These are phyloP conservation scores for Cheiracanthium punctorium DNA, from an alignment of 2,888 invertebrate genomes.

Conservation along the genomic window DNA sequence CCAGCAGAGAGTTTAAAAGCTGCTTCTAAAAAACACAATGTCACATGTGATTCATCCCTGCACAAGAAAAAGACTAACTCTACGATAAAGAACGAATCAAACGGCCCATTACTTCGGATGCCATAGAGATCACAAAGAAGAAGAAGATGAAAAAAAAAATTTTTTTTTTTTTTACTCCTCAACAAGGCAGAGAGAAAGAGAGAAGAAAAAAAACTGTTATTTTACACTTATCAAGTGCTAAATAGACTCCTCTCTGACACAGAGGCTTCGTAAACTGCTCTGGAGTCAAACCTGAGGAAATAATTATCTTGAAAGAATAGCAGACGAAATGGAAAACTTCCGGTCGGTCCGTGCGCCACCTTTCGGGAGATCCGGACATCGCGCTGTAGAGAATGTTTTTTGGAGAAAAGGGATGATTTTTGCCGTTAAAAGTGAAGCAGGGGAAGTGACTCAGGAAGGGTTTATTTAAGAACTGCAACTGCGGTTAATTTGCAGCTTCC, in stretches of 20 bases:
- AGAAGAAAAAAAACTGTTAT: not conserved
- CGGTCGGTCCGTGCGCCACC: not conserved
- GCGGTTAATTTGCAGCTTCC: not conserved
- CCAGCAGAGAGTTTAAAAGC: not conserved
- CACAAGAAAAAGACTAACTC: not conserved
- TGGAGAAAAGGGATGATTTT: not conserved
- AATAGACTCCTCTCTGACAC: not conserved
- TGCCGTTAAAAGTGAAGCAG: not conserved
- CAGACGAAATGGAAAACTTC: slow-evolving; percentile 9
- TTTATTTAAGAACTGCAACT: not conserved
- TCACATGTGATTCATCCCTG: not conserved
- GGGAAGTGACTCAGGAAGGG: not conserved
- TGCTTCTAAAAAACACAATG: not conserved
- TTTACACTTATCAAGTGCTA: slow-evolving; percentile 15
- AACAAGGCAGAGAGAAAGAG: not conserved
- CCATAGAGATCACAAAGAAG: not conserved
- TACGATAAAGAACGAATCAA: not conserved
- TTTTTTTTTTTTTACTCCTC: not conserved
- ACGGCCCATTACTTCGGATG: not conserved
- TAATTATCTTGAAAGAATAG: slow-evolving; percentile 5
- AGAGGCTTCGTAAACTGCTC: not conserved
- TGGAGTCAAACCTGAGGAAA: not conserved
- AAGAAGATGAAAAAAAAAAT: not conserved
- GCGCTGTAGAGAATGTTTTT: not conserved
- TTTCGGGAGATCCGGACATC: not conserved